These are phyloP conservation scores for Otis tarda DNA, from an alignment of 2,113 vertebrate genomes.

Conservation along the genomic window DNA sequence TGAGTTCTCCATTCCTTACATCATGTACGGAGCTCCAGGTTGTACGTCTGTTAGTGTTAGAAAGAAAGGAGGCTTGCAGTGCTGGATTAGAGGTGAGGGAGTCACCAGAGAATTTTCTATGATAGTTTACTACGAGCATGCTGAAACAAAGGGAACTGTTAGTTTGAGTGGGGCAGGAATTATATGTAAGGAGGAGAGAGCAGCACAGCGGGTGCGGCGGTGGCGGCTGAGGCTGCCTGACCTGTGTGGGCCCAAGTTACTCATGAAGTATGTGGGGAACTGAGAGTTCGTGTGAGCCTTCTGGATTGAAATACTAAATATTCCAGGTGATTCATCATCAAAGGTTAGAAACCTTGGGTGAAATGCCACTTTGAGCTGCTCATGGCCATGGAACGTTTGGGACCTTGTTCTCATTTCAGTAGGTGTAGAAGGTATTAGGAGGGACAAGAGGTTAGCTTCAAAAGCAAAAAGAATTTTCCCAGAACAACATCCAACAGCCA, in stretches of 20 bases:
- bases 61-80: neutral
- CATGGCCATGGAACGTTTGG: neutral
- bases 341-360: neutral
- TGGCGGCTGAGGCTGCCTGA: neutral
- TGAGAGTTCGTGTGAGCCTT: neutral
- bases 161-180: neutral
- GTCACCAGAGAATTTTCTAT: neutral
- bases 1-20: neutral
- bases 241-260: neutral
- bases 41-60: neutral
- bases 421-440: neutral
- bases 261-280: neutral
- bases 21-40: neutral
- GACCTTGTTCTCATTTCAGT: neutral
- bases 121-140: neutral
- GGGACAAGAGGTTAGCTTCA: neutral
- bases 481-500: neutral
- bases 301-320: neutral
- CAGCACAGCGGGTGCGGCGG: fast-evolving
- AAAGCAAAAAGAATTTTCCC: neutral
- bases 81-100: neutral
- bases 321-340: neutral
- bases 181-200: neutral
- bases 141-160: neutral
- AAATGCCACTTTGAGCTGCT: neutral